Percentiles rank a stretch among this genome's conserved stretches.
Conservation (phyloP, 1,140 invertebrate species). For the Drosophila guanche region DNA sequence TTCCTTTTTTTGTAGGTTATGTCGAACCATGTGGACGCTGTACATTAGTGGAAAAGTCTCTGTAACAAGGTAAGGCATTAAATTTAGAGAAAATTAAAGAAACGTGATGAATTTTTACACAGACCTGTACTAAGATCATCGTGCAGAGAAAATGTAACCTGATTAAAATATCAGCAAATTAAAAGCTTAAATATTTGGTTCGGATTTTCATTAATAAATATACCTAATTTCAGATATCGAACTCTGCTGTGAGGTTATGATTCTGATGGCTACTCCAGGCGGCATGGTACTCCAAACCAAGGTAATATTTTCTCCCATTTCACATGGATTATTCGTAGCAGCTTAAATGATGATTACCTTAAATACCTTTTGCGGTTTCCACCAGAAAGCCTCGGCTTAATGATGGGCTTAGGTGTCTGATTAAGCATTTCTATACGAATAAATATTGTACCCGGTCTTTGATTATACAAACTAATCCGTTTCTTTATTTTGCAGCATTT, state of each 20-base stretch:
- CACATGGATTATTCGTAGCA: neutral
- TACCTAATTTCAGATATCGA: slow-evolving; percentile 7
- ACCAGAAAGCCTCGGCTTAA: slow-evolving; percentile 85
- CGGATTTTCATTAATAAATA: neutral
- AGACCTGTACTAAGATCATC: slow-evolving; percentile 68
- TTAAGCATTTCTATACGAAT: slow-evolving; percentile 1
- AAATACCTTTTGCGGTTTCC: slow-evolving; percentile 88
- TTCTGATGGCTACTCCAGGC: too few species aligned
- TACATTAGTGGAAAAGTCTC: neutral
- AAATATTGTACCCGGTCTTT: too few species aligned
- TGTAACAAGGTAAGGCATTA: slow-evolving; percentile 11
- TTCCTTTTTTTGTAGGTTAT: neutral
- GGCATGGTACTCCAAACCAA: slow-evolving; percentile 1
- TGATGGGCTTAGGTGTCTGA: slow-evolving; percentile 86
- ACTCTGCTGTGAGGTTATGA: too few species aligned
- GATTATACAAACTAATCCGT: too few species aligned
- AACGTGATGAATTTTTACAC: slow-evolving; percentile 67
- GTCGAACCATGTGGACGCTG: too few species aligned
- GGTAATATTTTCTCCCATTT: slow-evolving; percentile 20
- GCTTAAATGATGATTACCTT: slow-evolving; percentile 73
- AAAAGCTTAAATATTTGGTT: neutral
- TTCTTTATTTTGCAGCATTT: too few species aligned
- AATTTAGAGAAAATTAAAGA: neutral
- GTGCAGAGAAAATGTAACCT: slow-evolving; percentile 61
- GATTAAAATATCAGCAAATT: slow-evolving; percentile 8